phyloP scores from a whole-genome alignment of 2,113 vertebrate species.

The Microcebus ravelobensis region DNA sequence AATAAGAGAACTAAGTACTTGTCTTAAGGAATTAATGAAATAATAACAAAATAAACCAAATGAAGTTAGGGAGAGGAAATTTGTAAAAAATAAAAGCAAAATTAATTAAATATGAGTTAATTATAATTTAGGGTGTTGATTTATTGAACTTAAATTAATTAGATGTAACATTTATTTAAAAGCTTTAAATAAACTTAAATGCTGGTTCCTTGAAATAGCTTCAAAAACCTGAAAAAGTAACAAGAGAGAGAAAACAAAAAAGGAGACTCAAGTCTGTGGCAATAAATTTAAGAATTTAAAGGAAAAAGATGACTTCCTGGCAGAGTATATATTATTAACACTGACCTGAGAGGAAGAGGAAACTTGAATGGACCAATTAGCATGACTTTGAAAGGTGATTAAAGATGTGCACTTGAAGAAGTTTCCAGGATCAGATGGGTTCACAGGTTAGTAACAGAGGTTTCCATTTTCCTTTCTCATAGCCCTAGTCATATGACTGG shows the following conservation, averaged over 20 bases:
- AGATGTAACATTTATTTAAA: not conserved
- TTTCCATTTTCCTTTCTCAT: not conserved
- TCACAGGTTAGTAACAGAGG: not conserved
- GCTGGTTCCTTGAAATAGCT: slow-evolving; percentile 2
- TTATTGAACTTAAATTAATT: not conserved
- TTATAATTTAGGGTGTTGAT: not conserved
- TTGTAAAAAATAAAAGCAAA: slow-evolving; percentile 18
- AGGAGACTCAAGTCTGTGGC: not conserved
- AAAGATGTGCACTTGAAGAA: not conserved
- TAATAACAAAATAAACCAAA: not conserved
- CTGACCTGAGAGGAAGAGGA: not conserved
- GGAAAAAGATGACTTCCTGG: not conserved
- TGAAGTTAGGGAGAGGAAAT: not conserved
- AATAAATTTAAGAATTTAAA: not conserved
- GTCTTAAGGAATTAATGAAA: not conserved
- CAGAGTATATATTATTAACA: not conserved
- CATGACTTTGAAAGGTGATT: not conserved
- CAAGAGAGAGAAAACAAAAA: not conserved
- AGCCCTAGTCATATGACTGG: not conserved
- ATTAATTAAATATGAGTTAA: not conserved
- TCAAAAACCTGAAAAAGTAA: not conserved
- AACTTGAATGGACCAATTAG: not conserved
- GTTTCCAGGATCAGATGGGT: not conserved
- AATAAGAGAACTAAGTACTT: not conserved
- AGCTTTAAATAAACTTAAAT: slow-evolving; percentile 24